Evolutionary conservation across 2,888 invertebrate species (phyloP).

Genomic region (Polydrusus pterygomalis): DNA sequence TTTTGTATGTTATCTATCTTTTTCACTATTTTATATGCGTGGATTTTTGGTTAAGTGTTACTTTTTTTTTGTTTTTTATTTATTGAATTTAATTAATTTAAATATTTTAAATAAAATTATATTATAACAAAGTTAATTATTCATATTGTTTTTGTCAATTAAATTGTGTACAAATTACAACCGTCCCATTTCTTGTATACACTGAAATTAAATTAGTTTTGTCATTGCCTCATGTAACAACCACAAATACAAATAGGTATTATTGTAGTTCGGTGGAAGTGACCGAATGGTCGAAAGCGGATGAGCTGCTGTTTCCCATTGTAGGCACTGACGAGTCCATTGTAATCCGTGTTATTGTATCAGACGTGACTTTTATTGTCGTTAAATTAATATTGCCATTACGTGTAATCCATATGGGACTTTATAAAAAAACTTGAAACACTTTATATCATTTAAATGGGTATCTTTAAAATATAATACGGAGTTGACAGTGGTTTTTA

Average conservation of each 20-base stretch:
- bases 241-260: slow-evolving; percentile 43
- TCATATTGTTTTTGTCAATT: too few relatives aligned
- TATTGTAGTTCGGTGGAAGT: slow-evolving; percentile 36
- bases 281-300: slow-evolving; percentile 38
- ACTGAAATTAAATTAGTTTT: slow-evolving; percentile 19
- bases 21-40: too few relatives aligned
- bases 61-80: too few relatives aligned
- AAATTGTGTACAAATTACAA: background rate
- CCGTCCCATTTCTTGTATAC: background rate
- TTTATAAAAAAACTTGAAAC: background rate
- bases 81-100: too few relatives aligned
- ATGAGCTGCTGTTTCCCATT: slow-evolving; percentile 48
- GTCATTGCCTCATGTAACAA: slow-evolving; percentile 35
- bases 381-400: slow-evolving; percentile 32
- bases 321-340: slow-evolving; percentile 38
- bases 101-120: too few relatives aligned
- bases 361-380: slow-evolving; percentile 46
- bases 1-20: too few relatives aligned
- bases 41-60: too few relatives aligned
- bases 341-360: slow-evolving; percentile 32
- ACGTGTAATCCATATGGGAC: slow-evolving; percentile 8
- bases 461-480: too few relatives aligned
- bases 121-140: too few relatives aligned
- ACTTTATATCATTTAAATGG: background rate
- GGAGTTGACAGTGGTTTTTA: too few relatives aligned